These are phyloP conservation scores for Eulimnadia texana DNA, from an alignment of 1,140 invertebrate species.

Conservation along the genomic window DNA sequence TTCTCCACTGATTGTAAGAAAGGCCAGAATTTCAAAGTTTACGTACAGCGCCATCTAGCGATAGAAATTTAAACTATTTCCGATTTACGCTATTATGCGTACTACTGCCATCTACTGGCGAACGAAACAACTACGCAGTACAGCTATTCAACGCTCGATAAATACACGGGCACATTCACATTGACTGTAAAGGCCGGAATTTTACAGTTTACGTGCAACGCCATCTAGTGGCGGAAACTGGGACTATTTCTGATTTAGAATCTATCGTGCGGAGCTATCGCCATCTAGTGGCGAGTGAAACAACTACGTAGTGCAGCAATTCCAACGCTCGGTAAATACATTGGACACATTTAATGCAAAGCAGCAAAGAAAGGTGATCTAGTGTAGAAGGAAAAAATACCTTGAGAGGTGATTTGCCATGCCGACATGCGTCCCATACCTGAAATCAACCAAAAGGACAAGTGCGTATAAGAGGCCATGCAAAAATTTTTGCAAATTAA, in stretches of 20 bases:
- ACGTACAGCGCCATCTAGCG: background rate
- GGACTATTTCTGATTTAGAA: no score
- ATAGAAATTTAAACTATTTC: background rate
- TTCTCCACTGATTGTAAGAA: no score
- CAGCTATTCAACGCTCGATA: background rate
- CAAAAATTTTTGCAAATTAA: background rate
- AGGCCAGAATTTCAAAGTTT: no score
- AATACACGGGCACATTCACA: background rate
- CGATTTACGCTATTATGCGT: background rate
- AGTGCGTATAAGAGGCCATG: background rate
- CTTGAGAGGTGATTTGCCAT: conserved; percentile 10
- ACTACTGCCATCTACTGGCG: background rate
- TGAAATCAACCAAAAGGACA: background rate
- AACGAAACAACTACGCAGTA: background rate
- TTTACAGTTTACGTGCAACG: background rate
- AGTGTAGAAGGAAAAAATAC: background rate
- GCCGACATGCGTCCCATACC: conserved; percentile 15
- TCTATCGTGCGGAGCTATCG: no score
- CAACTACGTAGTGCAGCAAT: background rate
- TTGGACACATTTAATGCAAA: background rate
- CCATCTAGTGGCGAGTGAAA: no score
- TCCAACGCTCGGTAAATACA: background rate
- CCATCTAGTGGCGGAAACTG: no score
- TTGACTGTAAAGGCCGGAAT: background rate
- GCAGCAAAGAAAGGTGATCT: background rate